These are phyloP conservation scores for Cephus sareptanus DNA, from an alignment of 2,888 invertebrate species.

Conservation along the genomic window DNA sequence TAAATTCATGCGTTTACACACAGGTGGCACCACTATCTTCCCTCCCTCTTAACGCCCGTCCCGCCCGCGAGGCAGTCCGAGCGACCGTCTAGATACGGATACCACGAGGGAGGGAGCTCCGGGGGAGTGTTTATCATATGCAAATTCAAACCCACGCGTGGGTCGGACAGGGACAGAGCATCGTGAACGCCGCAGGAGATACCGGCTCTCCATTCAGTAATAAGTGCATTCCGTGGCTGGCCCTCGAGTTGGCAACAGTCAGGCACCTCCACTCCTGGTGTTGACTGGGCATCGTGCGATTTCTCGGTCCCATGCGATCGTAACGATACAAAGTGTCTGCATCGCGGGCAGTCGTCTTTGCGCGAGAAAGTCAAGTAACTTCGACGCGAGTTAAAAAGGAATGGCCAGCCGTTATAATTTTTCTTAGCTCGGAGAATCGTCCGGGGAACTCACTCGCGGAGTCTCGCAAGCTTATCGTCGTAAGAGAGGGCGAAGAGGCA, in stretches of 20 bases:
- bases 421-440: not conserved
- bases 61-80: not conserved
- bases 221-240: constrained; percentile 45
- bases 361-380: not conserved
- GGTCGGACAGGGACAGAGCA: constrained; percentile 34
- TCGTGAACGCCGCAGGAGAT: constrained; percentile 30
- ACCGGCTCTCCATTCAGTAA: constrained; percentile 42
- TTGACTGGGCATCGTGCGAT: not conserved
- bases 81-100: not conserved
- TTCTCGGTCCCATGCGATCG: not conserved
- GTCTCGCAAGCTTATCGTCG: not conserved
- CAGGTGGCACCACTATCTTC: constrained; percentile 51
- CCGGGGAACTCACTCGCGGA: not conserved
- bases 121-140: constrained; percentile 47
- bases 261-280: not conserved
- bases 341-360: not conserved
- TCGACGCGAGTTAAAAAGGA: not conserved
- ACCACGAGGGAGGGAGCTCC: constrained; percentile 7
- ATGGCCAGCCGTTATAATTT: not conserved
- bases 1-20: constrained; percentile 49
- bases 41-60: not conserved
- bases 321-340: not conserved
- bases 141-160: constrained; percentile 41
- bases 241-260: constrained; percentile 36
- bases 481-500: not conserved